A percentile compares a stretch with the other conserved stretches of the same genome.
Evolutionary conservation across 2,113 vertebrate species (phyloP).

Genomic region (Solea senegalensis): DNA sequence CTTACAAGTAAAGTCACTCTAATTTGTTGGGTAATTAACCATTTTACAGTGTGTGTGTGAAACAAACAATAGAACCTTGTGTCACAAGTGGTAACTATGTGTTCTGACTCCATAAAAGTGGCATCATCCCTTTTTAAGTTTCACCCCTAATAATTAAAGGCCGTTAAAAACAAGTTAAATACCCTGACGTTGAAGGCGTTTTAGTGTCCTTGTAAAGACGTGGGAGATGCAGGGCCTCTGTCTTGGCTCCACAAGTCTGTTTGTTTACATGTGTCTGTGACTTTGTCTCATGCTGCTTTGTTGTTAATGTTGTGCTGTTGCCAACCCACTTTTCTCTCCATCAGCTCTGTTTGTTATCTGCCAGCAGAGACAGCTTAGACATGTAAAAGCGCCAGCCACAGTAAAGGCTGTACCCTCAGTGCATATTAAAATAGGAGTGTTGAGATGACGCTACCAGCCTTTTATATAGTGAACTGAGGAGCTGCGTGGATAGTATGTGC

Average conservation of each 20-base stretch:
- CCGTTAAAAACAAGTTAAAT: slow-evolving; percentile 38
- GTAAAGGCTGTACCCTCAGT: slow-evolving; percentile 19
- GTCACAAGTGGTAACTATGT: slow-evolving; percentile 54
- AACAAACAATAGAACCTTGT: slow-evolving; percentile 54
- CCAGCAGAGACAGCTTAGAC: slow-evolving; percentile 34
- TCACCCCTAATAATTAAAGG: slow-evolving; percentile 56
- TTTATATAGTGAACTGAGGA: slow-evolving; percentile 18
- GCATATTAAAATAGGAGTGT: slow-evolving; percentile 28
- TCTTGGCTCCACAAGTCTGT: slow-evolving; percentile 25
- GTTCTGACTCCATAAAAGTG: slow-evolving; percentile 66
- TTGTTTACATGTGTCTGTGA: slow-evolving; percentile 64
- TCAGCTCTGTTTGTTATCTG: slow-evolving; percentile 41
- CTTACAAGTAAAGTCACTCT: slow-evolving; percentile 5
- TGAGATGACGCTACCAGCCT: slow-evolving; percentile 29
- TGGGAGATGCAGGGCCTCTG: background rate
- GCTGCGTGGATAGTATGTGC: background rate
- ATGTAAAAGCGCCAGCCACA: slow-evolving; percentile 19
- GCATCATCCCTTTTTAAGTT: slow-evolving; percentile 52
- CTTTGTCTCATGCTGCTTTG: slow-evolving; percentile 38
- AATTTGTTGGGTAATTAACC: slow-evolving; percentile 48
- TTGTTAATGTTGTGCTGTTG: slow-evolving; percentile 31
- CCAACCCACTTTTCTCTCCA: slow-evolving; percentile 18
- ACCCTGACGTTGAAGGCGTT: slow-evolving; percentile 32
- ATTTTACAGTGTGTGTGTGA: slow-evolving; percentile 46
- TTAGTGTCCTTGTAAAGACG: slow-evolving; percentile 17